Evolutionary conservation across 2,797 vertebrate genomes (phyloP).

Genomic region (Hybognathus amarus): DNA sequence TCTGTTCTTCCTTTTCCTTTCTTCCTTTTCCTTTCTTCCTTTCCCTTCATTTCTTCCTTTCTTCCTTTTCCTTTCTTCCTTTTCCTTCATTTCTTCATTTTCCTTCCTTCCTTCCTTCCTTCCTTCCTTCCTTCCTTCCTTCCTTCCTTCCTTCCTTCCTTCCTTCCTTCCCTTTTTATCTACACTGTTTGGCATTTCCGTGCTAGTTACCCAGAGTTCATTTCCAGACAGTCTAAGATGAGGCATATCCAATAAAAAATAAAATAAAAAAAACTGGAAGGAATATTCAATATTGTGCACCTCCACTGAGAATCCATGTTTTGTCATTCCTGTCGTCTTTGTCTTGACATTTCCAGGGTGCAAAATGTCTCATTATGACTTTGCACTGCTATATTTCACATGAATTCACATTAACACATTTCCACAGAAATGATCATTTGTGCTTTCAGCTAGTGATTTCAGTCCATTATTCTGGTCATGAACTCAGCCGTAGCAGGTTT

Average conservation of each 20-base stretch:
- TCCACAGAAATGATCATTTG: constrained; percentile 67
- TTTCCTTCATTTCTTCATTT: too few relatives aligned
- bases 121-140: background rate
- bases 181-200: constrained; percentile 57
- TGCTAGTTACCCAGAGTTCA: constrained; percentile 54
- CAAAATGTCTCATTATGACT: constrained; percentile 70
- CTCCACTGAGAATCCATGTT: constrained; percentile 63
- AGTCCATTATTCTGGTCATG: constrained; percentile 67
- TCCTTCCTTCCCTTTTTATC: constrained; percentile 32
- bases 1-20: too few relatives aligned
- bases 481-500: constrained; percentile 67
- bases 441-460: constrained; percentile 61
- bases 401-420: constrained; percentile 73
- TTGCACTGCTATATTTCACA: constrained; percentile 69
- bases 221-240: constrained; percentile 51
- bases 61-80: too few relatives aligned
- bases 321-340: constrained; percentile 64
- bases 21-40: background rate
- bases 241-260: constrained; percentile 59
- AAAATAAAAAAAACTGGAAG: constrained; percentile 62
- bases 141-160: background rate
- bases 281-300: constrained; percentile 66
- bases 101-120: rapidly evolving
- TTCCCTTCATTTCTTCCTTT: background rate
- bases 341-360: constrained; percentile 76